These are phyloP conservation scores for Rugalucina vietnamica DNA, from an alignment of 2,888 invertebrate species.

Conservation along the genomic window DNA sequence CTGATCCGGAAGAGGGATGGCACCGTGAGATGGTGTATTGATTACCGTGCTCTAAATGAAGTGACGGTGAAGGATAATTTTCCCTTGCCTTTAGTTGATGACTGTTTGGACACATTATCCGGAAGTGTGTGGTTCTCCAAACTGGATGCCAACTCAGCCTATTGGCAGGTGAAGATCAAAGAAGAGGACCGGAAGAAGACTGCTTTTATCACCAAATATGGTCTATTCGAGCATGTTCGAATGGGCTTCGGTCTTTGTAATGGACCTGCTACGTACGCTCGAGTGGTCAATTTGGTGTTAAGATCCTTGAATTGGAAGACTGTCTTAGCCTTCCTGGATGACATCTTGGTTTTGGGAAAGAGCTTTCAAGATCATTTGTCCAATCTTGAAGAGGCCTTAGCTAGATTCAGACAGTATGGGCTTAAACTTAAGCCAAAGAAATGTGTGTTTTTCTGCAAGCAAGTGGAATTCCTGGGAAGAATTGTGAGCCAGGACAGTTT, in stretches of 20 bases:
- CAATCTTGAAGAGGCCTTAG: constrained; percentile 43
- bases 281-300: constrained; percentile 17
- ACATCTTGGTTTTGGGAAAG: constrained; percentile 58
- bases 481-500: neutral
- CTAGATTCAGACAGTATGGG: constrained; percentile 32
- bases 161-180: too few relatives aligned
- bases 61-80: constrained; percentile 5
- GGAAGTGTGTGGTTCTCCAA: constrained; percentile 51
- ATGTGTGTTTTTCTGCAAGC: neutral
- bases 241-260: constrained; percentile 63
- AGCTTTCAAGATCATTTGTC: constrained; percentile 38
- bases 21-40: constrained; percentile 13
- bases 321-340: constrained; percentile 59
- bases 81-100: constrained; percentile 35
- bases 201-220: constrained; percentile 63
- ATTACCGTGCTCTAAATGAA: neutral
- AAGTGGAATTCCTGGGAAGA: neutral
- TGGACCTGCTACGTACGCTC: constrained; percentile 54
- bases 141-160: constrained; percentile 54
- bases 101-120: constrained; percentile 46
- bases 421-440: constrained; percentile 51
- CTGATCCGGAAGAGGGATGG: constrained; percentile 46
- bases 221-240: constrained; percentile 53
- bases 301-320: constrained; percentile 10
- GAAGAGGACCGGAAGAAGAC: constrained; percentile 54